These are phyloP conservation scores for Augiades crinisus DNA, from an alignment of 2,888 invertebrate genomes.

Conservation along the genomic window DNA sequence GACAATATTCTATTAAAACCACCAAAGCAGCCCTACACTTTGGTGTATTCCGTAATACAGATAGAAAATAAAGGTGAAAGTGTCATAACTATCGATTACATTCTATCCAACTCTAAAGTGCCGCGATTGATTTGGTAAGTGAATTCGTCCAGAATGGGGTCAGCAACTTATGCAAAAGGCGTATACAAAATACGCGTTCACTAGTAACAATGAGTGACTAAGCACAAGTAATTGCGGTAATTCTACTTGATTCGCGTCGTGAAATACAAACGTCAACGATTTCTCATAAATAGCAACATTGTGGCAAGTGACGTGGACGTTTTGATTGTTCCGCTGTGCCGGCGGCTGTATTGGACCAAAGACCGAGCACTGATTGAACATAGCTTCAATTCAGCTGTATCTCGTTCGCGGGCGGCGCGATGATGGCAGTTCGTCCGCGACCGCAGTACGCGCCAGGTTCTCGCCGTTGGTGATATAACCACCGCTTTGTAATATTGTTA, in stretches of 20 bases:
- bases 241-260: conserved; percentile 23
- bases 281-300: conserved; percentile 42
- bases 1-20: conserved; percentile 12
- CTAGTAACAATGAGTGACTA: conserved; percentile 7
- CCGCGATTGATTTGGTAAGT: conserved; percentile 48
- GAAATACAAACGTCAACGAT: conserved; percentile 33
- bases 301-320: conserved; percentile 44
- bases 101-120: conserved; percentile 35
- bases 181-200: conserved; percentile 11
- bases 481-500: conserved; percentile 31
- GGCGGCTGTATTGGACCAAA: conserved; percentile 47
- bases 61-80: conserved; percentile 43
- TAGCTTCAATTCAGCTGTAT: conserved; percentile 51
- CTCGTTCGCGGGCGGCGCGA: conserved; percentile 50
- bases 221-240: conserved; percentile 21
- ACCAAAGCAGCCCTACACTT: background rate
- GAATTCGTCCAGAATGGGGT: conserved; percentile 33
- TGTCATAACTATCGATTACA: conserved; percentile 37
- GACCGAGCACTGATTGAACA: conserved; percentile 53
- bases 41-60: conserved; percentile 5
- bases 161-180: conserved; percentile 17
- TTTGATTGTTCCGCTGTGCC: conserved; percentile 52
- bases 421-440: conserved; percentile 63
- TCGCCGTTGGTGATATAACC: conserved; percentile 36
- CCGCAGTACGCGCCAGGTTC: conserved; percentile 59